Evolutionary conservation across 2,888 invertebrate genomes (phyloP), one percentile per base, ranked within the genome.

Genomic region (Erannis defoliaria): DNA sequence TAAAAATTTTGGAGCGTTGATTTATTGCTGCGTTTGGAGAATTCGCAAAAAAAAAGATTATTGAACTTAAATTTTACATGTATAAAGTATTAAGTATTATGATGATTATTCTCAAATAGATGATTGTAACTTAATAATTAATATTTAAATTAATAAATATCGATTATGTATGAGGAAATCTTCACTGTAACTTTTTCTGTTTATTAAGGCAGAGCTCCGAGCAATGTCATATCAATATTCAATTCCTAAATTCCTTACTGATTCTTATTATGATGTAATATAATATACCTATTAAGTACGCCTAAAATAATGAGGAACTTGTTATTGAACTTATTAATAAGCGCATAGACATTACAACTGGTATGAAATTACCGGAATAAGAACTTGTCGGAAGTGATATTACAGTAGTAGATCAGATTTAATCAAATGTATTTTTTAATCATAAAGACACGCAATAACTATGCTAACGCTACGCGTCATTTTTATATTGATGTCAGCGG

Each of bases 221-320:
- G 18, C 5, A 31, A 29, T 10, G 12, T 12, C 26, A 1, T 5
- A 43, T 43, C 26, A 40, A 33, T 3, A 23, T 42, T 43, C 4
- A 14, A 26, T 9, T 21, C 3, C 2, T 19, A n/a, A n/a, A n/a
- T n/a, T n/a, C n/a, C n/a, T n/a, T n/a, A n/a, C n/a, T 4, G n/a
- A 5, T n/a, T 14, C 2, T 43, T 6, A 18, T 29, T 12, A 19
- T 33, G 31, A 33, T 46, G 19, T 19, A 33, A 46, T 4, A 46
- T 33, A 4, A 33, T 19, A 19, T 18, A 46, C 31, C 6, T 46
- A 18, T 31, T 18, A n/a, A 31, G 29, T 46, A 29, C 16, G 45
- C 10, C 45, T n/a, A 45, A 29, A 16, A 29, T 46, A 19, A 46
- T 31, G 43, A 46, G 46, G 33, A 46, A 46, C 46, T n/a, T 9